Conservation (phyloP, 2,113 vertebrate species). For the Ptyas mucosa region DNA sequence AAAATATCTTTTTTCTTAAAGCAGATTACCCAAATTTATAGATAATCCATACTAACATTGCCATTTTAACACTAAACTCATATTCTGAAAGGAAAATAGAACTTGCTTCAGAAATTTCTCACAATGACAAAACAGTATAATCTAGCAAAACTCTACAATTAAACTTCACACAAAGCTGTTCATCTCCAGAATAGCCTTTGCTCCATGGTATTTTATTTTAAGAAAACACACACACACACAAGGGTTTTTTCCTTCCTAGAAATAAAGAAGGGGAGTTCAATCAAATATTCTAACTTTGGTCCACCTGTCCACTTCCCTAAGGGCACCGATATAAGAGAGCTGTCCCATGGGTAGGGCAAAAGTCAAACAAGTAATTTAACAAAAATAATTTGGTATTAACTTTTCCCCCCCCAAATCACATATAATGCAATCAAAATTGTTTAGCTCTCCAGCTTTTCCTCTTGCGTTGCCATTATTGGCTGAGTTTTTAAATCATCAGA, state of each 20-base stretch:
- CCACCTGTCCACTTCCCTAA: constrained; percentile 58
- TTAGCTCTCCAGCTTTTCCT: constrained; percentile 49
- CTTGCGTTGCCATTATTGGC: constrained; percentile 35
- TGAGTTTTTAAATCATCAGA: constrained; percentile 59
- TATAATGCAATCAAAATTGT: constrained; percentile 26
- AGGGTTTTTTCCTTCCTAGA: constrained; percentile 23
- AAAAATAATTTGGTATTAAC: constrained; percentile 65
- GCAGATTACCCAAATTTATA: not conserved
- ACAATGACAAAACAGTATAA: constrained; percentile 55
- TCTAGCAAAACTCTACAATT: constrained; percentile 54
- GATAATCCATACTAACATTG: not conserved
- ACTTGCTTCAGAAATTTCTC: constrained; percentile 32
- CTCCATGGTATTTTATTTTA: constrained; percentile 35
- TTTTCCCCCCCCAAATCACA: constrained; percentile 45
- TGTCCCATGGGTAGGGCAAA: constrained; percentile 46
- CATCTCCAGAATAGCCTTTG: constrained; percentile 39
- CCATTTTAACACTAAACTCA: not conserved
- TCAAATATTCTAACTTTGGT: constrained; percentile 69
- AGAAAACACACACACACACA: not conserved
- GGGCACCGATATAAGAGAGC: constrained; percentile 45
- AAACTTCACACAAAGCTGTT: constrained; percentile 58
- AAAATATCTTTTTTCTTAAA: not conserved
- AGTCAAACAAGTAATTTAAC: constrained; percentile 51
- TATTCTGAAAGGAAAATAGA: constrained; percentile 4
- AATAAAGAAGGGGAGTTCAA: constrained; percentile 47